A percentile compares a stretch with the other conserved stretches of the same genome.
Conservation (phyloP, 2,797 vertebrate species). For the Cygnus olor region DNA sequence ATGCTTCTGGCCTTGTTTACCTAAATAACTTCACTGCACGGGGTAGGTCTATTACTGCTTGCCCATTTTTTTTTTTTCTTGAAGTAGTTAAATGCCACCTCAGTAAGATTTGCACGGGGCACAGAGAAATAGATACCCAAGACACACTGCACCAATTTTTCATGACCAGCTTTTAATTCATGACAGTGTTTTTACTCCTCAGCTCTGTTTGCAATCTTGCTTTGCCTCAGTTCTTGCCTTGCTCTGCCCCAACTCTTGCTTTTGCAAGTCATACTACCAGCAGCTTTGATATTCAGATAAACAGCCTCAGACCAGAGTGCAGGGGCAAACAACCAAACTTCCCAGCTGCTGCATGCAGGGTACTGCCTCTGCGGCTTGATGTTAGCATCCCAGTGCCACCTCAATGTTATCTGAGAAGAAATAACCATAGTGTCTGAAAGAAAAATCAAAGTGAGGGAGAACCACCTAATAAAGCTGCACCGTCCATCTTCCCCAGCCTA, state of each 20-base stretch:
- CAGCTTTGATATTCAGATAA: background rate
- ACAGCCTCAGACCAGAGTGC: background rate
- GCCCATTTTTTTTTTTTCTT: background rate
- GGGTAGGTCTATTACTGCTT: background rate
- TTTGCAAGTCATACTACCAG: rapidly evolving
- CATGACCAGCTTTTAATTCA: background rate
- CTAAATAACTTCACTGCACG: background rate
- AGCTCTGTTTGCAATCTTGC: background rate
- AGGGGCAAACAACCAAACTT: background rate
- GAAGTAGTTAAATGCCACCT: background rate
- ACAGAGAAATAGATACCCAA: background rate
- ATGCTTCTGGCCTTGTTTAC: background rate
- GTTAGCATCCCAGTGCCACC: background rate
- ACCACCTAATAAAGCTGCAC: background rate
- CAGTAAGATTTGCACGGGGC: background rate
- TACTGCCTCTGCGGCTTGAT: rapidly evolving
- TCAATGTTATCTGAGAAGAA: background rate
- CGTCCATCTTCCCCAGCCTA: background rate
- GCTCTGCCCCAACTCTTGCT: background rate
- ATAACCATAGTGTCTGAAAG: background rate
- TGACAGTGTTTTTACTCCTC: background rate
- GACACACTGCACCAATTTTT: background rate
- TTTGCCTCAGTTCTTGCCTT: background rate
- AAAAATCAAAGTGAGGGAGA: background rate
- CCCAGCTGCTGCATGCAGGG: background rate